These are phyloP conservation scores for Paedocypris sp. DNA, from an alignment of 2,113 vertebrate genomes.

Conservation along the genomic window DNA sequence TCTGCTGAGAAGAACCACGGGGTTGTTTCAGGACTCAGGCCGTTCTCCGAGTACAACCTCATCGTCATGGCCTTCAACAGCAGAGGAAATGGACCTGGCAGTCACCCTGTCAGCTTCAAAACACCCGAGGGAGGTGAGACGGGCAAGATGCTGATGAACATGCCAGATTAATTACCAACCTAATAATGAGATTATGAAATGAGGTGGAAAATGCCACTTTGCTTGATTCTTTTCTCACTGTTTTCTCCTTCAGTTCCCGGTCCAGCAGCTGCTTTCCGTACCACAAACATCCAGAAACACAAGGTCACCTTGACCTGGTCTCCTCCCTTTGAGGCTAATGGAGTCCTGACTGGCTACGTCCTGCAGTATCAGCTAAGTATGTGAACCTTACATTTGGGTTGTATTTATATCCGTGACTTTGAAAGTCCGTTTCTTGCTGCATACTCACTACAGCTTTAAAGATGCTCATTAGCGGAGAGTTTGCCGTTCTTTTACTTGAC, in stretches of 20 bases:
- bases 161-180: too few species aligned
- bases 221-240: constrained; percentile 28
- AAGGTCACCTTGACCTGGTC: constrained; percentile 76
- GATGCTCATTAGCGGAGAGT: too few species aligned
- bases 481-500: too few species aligned
- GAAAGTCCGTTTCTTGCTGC: background rate
- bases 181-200: background rate
- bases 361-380: constrained; percentile 89
- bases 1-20: constrained; percentile 66
- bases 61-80: constrained; percentile 82
- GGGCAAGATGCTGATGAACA: background rate
- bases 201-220: constrained; percentile 16
- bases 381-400: constrained; percentile 42
- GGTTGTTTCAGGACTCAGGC: constrained; percentile 71
- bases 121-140: constrained; percentile 92
- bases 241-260: constrained; percentile 71
- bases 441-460: background rate
- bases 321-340: constrained; percentile 75
- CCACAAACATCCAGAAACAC: constrained; percentile 71
- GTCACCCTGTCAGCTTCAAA: constrained; percentile 70
- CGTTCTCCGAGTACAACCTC: constrained; percentile 85
- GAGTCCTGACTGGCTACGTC: constrained; percentile 75
- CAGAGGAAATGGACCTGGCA: constrained; percentile 84
- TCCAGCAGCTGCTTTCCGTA: constrained; percentile 72
- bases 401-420: background rate